Conservation (phyloP, 2,888 invertebrate genomes). For the Macrophya annulata region DNA sequence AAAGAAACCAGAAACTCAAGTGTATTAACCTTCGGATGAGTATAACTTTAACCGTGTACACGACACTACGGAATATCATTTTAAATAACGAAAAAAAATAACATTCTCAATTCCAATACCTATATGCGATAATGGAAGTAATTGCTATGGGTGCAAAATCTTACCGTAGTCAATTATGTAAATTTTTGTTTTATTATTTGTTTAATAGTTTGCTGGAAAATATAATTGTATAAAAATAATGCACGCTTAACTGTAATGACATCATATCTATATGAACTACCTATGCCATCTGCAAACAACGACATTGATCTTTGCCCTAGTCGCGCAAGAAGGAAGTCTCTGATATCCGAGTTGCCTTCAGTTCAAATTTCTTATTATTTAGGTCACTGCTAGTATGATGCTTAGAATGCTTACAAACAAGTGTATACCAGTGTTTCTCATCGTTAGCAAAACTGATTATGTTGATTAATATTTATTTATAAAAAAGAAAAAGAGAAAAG, state of each 20-base stretch:
- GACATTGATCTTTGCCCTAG: constrained; percentile 40
- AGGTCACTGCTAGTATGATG: constrained; percentile 11
- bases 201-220: background rate
- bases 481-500: background rate
- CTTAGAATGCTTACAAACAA: background rate
- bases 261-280: background rate
- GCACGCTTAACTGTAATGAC: background rate
- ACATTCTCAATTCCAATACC: background rate
- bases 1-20: background rate
- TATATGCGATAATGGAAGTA: background rate
- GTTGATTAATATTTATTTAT: background rate
- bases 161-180: background rate
- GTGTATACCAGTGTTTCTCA: constrained; percentile 16
- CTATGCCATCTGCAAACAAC: constrained; percentile 30
- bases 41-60: background rate
- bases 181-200: background rate
- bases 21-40: background rate
- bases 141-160: background rate
- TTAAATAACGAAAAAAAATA: background rate
- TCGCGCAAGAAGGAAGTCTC: constrained; percentile 42
- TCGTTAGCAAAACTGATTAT: background rate
- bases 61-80: background rate
- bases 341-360: constrained; percentile 44
- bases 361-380: constrained; percentile 30
- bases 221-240: background rate